These are phyloP conservation scores for Myopa tessellatipennis DNA, from an alignment of 2,888 invertebrate species.

Conservation along the genomic window DNA sequence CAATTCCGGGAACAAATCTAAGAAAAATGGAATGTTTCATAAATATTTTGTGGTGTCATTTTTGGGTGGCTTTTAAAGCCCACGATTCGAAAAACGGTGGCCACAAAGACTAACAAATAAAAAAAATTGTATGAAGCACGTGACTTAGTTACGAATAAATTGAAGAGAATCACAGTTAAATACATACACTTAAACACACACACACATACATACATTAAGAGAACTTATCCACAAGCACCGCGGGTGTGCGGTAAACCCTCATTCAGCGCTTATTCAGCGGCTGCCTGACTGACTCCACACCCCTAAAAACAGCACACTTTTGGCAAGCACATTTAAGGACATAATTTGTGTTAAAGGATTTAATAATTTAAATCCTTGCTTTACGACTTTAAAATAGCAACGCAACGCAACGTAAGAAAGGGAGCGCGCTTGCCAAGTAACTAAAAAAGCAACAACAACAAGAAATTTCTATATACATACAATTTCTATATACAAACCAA, in stretches of 20 bases:
- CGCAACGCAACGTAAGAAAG: background rate
- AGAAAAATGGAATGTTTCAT: too few relatives aligned
- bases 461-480: background rate
- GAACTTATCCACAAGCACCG: slow-evolving; percentile 6
- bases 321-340: slow-evolving; percentile 2
- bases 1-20: too few relatives aligned
- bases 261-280: background rate
- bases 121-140: slow-evolving; percentile 5
- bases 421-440: background rate
- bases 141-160: background rate
- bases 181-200: background rate
- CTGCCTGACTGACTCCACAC: background rate
- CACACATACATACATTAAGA: background rate
- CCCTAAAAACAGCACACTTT: slow-evolving; percentile 7
- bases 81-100: background rate
- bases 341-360: slow-evolving; percentile 23
- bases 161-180: background rate
- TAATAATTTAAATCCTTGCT: slow-evolving; percentile 7
- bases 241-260: slow-evolving; percentile 20
- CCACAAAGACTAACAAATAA: background rate
- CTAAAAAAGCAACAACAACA: slow-evolving; percentile 3
- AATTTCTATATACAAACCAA: slow-evolving; percentile 27
- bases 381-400: background rate
- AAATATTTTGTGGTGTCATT: too few relatives aligned
- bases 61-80: background rate